Evolutionary conservation across 2,888 invertebrate species (phyloP).

Genomic region (Amitus sp.): DNA sequence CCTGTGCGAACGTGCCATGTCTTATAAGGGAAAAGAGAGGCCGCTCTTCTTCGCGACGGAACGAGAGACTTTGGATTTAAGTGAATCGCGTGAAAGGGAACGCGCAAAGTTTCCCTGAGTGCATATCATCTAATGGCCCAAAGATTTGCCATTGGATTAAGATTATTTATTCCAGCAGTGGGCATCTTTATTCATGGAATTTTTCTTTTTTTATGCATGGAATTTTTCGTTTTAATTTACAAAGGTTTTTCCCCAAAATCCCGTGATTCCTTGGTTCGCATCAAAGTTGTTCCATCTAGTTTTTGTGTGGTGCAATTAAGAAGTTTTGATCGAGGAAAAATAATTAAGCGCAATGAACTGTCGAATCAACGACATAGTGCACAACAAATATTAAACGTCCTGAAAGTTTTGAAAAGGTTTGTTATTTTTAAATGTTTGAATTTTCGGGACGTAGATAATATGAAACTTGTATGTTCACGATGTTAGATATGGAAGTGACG

Average conservation of each 20-base stretch:
- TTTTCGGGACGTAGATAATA: background rate
- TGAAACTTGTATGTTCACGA: background rate
- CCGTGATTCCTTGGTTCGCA: no score
- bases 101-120: conserved; percentile 34
- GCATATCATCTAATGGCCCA: conserved; percentile 9
- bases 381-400: background rate
- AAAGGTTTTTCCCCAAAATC: no score
- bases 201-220: no score
- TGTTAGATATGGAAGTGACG: background rate
- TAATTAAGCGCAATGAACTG: no score
- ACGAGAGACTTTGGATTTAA: conserved; percentile 39
- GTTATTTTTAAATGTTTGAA: background rate
- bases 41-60: conserved; percentile 31
- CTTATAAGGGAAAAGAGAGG: conserved; percentile 42
- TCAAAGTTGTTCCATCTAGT: no score
- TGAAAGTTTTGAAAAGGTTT: background rate
- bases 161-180: background rate
- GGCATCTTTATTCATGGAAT: background rate
- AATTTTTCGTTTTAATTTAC: no score
- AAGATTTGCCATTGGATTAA: background rate
- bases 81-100: conserved; percentile 41
- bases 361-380: no score
- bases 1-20: conserved; percentile 47
- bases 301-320: no score
- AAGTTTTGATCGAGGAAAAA: no score